These are phyloP conservation scores for Fulmarus glacialis DNA, from an alignment of 2,113 vertebrate species.

Conservation along the genomic window DNA sequence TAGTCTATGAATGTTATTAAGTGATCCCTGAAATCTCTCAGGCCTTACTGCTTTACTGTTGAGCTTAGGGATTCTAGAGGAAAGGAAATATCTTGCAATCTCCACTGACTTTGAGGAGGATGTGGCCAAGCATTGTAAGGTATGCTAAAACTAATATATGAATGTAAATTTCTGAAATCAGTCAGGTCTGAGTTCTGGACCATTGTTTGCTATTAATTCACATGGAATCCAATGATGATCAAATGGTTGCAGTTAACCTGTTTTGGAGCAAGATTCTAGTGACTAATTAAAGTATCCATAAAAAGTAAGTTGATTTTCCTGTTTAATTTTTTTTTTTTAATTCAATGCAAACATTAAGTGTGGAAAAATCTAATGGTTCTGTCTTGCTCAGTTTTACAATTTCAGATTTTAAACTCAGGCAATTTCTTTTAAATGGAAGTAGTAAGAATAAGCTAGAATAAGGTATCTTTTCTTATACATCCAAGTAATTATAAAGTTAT, in stretches of 20 bases:
- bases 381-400: neutral
- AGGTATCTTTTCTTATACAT: neutral
- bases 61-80: neutral
- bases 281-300: neutral
- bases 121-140: neutral
- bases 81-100: neutral
- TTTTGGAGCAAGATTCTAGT: neutral
- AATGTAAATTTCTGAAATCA: neutral
- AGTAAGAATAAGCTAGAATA: neutral
- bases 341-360: neutral
- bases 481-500: neutral
- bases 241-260: neutral
- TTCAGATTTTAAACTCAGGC: neutral
- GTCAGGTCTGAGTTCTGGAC: neutral
- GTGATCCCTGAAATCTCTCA: neutral
- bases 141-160: neutral
- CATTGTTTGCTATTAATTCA: neutral
- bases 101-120: neutral
- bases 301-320: neutral
- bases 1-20: neutral
- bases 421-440: neutral
- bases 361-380: neutral
- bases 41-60: neutral
- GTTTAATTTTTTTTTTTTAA: neutral
- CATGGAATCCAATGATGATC: neutral